Base-by-base conservation (phyloP, 2,888 invertebrate genomes). In the Cylloceria caligata region DNA sequence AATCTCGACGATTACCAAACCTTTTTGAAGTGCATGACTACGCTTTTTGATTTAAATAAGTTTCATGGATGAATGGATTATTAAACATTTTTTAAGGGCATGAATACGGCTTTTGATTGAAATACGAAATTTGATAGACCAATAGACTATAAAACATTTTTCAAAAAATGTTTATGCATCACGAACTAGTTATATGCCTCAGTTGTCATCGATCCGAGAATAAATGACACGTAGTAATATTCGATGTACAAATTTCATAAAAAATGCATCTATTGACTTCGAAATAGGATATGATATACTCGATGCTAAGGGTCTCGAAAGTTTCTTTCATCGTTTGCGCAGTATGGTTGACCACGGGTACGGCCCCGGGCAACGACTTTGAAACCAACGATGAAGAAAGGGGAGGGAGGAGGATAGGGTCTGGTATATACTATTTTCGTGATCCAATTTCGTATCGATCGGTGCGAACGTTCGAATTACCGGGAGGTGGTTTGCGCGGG, bases 381-480 rank as follows among this genome's bases (percentile, higher is more conserved):
- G 75, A 24, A 24, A 24, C 64, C 36, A 60, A 39, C 24, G 24
- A 45, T 42, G 42, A 42, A 47, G 21, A 13, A 16, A 7, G 36
- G 45, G 62, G 52, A 52, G 3, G 16, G 34, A 21, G 34, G 21
- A 3, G 7, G n/a, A n/a, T n/a, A 0, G 34, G 68, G 11, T 11
- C 19, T 39, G 13, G 21, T 47, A 60, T 68, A 47, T 67, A 80
- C 64, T 80, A 80, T 83, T 83, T 83, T 76, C 76, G 57, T 73
- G 68, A 80, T 83, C 80, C 76, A 80, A 83, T 83, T 83, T 80
- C 80, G 80, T 83, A 80, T 83, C 80, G 83, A 83, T 80, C 68
- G 76, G 72, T 62, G 47, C 47, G 76, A 79, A 76, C 62, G 79
- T 62, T 80, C 76, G 76, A 79, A 83, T 76, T 76, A 80, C 76